A percentile compares a stretch with the other conserved stretches of the same genome.
These are phyloP conservation scores for Drosophila leontia DNA, from an alignment of 1,140 invertebrate species.

Conservation along the genomic window DNA sequence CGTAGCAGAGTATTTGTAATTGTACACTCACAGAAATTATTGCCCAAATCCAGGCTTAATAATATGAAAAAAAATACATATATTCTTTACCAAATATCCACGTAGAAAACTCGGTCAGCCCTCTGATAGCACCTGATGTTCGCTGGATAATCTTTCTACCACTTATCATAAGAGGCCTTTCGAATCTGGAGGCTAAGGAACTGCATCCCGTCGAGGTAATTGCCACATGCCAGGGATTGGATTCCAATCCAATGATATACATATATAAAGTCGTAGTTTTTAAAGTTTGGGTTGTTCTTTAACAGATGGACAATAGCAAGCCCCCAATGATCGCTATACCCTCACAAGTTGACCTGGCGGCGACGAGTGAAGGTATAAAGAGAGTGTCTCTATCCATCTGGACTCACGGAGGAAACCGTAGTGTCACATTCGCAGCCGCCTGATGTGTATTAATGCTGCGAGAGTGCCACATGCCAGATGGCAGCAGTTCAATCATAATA, in stretches of 20 bases:
- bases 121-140: not conserved
- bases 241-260: no score
- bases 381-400: no score
- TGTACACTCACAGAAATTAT: no score
- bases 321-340: no score
- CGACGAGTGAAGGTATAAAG: no score
- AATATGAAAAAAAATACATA: no score
- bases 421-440: not conserved
- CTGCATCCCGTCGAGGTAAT: constrained; percentile 6
- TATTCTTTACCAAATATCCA: not conserved
- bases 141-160: constrained; percentile 1
- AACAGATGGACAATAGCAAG: no score
- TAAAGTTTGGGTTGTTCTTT: no score
- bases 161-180: constrained; percentile 10
- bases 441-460: constrained; percentile 69
- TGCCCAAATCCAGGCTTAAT: no score
- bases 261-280: no score
- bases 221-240: constrained; percentile 16
- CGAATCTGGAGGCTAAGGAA: not conserved
- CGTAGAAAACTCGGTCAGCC: not conserved
- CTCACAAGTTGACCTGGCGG: no score
- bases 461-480: constrained; percentile 68
- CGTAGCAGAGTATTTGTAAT: not conserved
- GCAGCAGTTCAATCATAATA: constrained; percentile 79
- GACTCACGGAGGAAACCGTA: no score